Percentiles rank a stretch among this genome's conserved stretches.
These are phyloP conservation scores for Geophilus truncorum DNA, from an alignment of 2,888 invertebrate species.

Conservation along the genomic window DNA sequence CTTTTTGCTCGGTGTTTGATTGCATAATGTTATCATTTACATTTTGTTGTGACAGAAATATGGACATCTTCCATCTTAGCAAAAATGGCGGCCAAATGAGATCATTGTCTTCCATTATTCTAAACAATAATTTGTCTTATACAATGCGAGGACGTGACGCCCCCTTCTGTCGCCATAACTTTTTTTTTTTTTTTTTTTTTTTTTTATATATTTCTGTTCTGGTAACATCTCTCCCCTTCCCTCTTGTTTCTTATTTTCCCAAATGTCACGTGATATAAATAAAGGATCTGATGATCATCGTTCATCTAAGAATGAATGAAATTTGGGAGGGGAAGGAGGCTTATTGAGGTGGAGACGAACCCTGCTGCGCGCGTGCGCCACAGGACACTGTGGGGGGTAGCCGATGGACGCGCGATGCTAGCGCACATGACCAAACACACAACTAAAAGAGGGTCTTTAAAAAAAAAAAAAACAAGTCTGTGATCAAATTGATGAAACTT, in stretches of 20 bases:
- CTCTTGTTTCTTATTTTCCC: not conserved
- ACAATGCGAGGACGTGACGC: slow-evolving; percentile 5
- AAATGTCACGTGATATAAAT: slow-evolving; percentile 1
- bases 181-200: not conserved
- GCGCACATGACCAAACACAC: not conserved
- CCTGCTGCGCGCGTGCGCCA: slow-evolving; percentile 32
- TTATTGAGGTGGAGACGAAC: slow-evolving; percentile 18
- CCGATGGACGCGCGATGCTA: slow-evolving; percentile 4
- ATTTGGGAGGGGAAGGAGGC: slow-evolving; percentile 13
- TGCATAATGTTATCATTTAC: not conserved
- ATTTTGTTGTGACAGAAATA: not conserved
- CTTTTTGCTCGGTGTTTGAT: not conserved
- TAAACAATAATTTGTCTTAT: not conserved
- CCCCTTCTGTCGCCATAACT: not conserved
- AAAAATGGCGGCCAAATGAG: not conserved
- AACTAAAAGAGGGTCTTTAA: not conserved
- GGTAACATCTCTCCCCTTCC: too few species aligned
- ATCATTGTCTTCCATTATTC: not conserved
- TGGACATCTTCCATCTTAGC: not conserved
- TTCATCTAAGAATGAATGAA: slow-evolving; percentile 32
- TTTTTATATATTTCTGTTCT: too few species aligned
- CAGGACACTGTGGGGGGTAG: slow-evolving; percentile 1
- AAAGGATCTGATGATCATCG: slow-evolving; percentile 20
- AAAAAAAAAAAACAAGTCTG: not conserved
- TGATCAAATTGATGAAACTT: not conserved